phyloP scores from a whole-genome alignment of 2,888 invertebrate genomes.

The Folsomia candida region DNA sequence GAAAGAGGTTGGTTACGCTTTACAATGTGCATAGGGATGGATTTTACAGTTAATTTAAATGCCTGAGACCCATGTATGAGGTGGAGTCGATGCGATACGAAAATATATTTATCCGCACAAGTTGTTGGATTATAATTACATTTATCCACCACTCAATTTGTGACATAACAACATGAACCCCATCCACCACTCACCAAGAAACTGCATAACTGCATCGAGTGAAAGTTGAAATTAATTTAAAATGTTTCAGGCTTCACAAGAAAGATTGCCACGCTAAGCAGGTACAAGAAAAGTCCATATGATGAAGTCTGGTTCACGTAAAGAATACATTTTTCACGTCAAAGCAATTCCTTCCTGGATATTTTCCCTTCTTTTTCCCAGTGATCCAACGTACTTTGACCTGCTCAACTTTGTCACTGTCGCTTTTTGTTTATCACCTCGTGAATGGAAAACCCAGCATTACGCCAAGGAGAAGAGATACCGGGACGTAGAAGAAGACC shows the following conservation, averaged over 20 bases:
- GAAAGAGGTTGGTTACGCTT: too few relatives aligned
- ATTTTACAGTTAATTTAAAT: too few relatives aligned
- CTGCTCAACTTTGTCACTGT: slow-evolving; percentile 15
- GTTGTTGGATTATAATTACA: too few relatives aligned
- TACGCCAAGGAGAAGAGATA: background rate
- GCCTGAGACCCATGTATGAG: too few relatives aligned
- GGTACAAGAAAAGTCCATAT: slow-evolving; percentile 9
- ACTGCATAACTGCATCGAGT: background rate
- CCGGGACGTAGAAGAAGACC: background rate
- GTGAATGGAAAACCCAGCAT: background rate
- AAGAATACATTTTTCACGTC: slow-evolving; percentile 8
- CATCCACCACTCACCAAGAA: background rate
- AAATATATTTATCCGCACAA: too few relatives aligned
- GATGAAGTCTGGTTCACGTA: slow-evolving; percentile 7
- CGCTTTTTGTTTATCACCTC: slow-evolving; percentile 14
- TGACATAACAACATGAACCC: too few relatives aligned
- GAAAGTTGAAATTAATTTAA: background rate
- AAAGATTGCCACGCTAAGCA: background rate
- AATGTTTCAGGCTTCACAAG: background rate
- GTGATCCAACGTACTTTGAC: slow-evolving; percentile 2
- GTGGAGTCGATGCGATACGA: too few relatives aligned
- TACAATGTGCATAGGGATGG: too few relatives aligned
- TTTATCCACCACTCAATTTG: too few relatives aligned
- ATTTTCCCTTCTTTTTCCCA: background rate
- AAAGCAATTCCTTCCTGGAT: background rate